Base-by-base conservation (phyloP, 2,888 invertebrate genomes). In the Rhogogaster chlorosoma region DNA sequence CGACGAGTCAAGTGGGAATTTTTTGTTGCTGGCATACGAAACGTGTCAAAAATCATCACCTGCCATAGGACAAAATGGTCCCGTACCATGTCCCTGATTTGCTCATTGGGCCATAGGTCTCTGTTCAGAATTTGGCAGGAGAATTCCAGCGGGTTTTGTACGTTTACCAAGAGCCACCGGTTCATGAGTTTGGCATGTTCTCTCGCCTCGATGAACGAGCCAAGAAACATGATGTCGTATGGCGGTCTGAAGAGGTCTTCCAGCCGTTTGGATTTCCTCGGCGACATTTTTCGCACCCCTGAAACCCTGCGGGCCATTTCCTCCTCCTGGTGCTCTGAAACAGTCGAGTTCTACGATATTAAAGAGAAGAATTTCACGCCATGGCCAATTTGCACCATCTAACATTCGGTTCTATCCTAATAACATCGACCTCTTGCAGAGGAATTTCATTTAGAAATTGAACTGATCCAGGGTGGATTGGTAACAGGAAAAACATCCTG, bases 51-150 rank as follows among this genome's bases (percentile, higher is more conserved):
- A 49, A 73, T 32, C n/a, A 75, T 87, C 89, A 96, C 96, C 95
- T 97, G 96, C 96, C 96, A 96, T 88, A 96, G 94, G 22, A 96
- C 92, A 91, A 97, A 97, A 90, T 96, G 95, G 84, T 95, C 94
- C 75, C 94, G 94, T 32, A 97, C 93, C 85, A 96, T 93, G 84
- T 94, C 94, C 86, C 95, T 95, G 7, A 97, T 94, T 84, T 95
- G 94, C 70, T 93, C 91, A 88, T 95, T 95, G 18, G 96, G 95
- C 97, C 97, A 97, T 1, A 97, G 95, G 90, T 97, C 97, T 71
- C 96, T 94, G 92, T 96, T 96, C 75, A 97, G 93, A 12, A 95
- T 94, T 92, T 96, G 96, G 87, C 96, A 96, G 32, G 95, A 93
- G 91, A 97, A 97, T 91, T 96, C 96, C 88, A 95, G 94, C 36